A percentile compares a stretch with the other conserved stretches of the same genome.
Conservation (phyloP, 2,888 invertebrate genomes). For the Stramonita haemastoma region DNA sequence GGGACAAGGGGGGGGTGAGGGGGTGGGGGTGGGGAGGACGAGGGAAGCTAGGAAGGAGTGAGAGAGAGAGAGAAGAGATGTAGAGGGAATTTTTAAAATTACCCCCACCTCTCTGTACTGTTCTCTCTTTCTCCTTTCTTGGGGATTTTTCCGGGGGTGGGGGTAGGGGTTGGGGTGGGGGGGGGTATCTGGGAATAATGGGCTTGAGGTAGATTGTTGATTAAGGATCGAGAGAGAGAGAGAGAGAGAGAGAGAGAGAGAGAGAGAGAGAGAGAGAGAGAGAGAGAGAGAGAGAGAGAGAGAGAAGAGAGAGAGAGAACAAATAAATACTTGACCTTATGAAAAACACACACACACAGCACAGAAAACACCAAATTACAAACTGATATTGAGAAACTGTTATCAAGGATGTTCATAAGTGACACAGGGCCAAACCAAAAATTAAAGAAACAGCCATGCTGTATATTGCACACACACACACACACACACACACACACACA, state of each 20-base stretch:
- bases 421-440: neutral
- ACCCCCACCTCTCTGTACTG: neutral
- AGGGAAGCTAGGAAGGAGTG: neutral
- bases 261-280: conserved; percentile 29
- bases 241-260: conserved; percentile 28
- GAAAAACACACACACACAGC: conserved; percentile 17
- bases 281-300: conserved; percentile 27
- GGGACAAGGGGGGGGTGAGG: neutral
- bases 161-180: neutral
- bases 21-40: neutral
- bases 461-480: neutral
- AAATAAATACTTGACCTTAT: conserved; percentile 36
- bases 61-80: neutral
- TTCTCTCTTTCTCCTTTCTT: neutral
- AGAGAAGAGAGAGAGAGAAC: neutral
- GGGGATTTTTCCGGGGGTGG: too few species aligned
- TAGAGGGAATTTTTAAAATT: neutral
- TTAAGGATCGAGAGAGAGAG: conserved; percentile 26
- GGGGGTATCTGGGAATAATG: neutral
- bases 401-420: conserved; percentile 7
- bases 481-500: neutral
- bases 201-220: conserved; percentile 33
- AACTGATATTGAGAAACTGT: neutral
- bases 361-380: neutral
- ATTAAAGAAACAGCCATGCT: too few species aligned